phyloP scores from a whole-genome alignment of 2,888 invertebrate genomes.

The Hipparchia semele region DNA sequence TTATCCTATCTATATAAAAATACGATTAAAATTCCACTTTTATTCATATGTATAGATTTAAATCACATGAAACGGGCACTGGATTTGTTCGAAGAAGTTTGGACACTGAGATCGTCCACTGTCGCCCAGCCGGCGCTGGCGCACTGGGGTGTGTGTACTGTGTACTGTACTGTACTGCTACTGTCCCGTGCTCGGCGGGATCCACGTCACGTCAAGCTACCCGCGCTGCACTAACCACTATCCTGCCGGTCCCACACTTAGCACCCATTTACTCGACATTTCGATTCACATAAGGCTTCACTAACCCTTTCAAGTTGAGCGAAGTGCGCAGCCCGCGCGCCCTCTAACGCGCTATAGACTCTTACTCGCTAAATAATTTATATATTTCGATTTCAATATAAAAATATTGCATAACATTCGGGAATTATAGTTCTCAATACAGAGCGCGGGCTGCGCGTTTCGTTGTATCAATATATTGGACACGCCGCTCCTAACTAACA shows the following conservation, averaged over 20 bases:
- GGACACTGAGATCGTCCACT: slow-evolving; percentile 77
- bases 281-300: slow-evolving; percentile 56
- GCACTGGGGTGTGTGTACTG: slow-evolving; percentile 55
- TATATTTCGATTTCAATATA: slow-evolving; percentile 62
- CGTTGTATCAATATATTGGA: slow-evolving; percentile 36
- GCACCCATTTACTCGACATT: slow-evolving; percentile 64
- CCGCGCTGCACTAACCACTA: slow-evolving; percentile 35
- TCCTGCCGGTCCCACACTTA: slow-evolving; percentile 61
- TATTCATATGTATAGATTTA: slow-evolving; percentile 58
- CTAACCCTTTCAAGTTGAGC: slow-evolving; percentile 57
- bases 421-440: slow-evolving; percentile 32
- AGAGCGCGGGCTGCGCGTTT: slow-evolving; percentile 37
- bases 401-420: slow-evolving; percentile 61
- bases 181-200: neutral
- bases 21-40: slow-evolving; percentile 71
- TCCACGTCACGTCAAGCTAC: slow-evolving; percentile 26
- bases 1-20: slow-evolving; percentile 77
- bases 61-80: slow-evolving; percentile 79
- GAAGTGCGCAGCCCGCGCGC: slow-evolving; percentile 50
- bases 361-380: slow-evolving; percentile 61
- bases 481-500: slow-evolving; percentile 40
- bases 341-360: slow-evolving; percentile 37
- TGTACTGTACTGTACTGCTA: slow-evolving; percentile 9
- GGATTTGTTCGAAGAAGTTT: slow-evolving; percentile 74
- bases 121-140: slow-evolving; percentile 43